Base-by-base conservation (phyloP, 2,888 invertebrate species). In the Sesia bembeciformis region DNA sequence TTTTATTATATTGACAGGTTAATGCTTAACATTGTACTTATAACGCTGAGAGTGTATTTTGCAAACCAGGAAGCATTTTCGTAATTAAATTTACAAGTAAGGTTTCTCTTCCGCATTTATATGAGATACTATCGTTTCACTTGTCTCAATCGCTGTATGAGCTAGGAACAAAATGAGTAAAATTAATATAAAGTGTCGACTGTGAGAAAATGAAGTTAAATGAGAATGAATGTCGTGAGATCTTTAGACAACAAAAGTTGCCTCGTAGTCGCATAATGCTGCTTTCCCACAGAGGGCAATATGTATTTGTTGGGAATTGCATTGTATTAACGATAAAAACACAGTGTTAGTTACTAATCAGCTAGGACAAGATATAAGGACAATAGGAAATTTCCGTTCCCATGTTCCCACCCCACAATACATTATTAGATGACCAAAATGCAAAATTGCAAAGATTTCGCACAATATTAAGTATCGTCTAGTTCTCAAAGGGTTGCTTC, bases 291-390 rank as follows among this genome's bases (percentile, higher is more conserved):
- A 40, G 8, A 40, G 40, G 52, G 40, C n/a, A 40, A 67, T 69
- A 68, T 65, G 67, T 70, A 68, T 72, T 75, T 68, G 79, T 78
- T 81, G 81, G 68, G 81, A 83, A 84, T 73, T 67, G 72, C 78
- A 81, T 84, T 82, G 79, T 84, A 76, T 74, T 72, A 76, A 75
- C 72, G 61, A 73, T 72, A 81, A 82, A 76, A 80, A 81, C 76
- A 68, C 60, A 66, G 77, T 70, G 72, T 76, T 73, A 72, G 72
- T 75, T 78, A 79, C 78, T 83, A 82, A 84, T 85, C 78, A 78
- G 77, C 72, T 77, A 82, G 78, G 78, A 78, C 74, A 76, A 39
- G 71, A 73, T 76, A 67, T 72, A 78, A 80, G 78, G 81, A 84
- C 84, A 82, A 84, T 84, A 65, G 74, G 72, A 66, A 73, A 75